Conservation (phyloP, 1,140 invertebrate genomes). For the Harpegnathos saltator region DNA sequence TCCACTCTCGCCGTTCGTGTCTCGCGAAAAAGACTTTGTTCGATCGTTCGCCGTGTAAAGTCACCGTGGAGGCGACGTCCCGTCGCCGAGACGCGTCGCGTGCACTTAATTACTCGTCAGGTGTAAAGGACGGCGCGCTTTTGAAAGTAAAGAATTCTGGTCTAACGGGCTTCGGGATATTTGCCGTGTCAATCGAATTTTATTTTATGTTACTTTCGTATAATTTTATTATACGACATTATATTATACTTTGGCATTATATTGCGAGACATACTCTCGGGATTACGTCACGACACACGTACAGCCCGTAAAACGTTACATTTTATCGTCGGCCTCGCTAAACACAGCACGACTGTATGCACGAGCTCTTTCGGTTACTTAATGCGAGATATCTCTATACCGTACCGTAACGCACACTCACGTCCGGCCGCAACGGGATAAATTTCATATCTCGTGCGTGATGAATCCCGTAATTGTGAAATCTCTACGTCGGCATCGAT, state of each 20-base stretch:
- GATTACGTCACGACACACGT: too few relatives aligned
- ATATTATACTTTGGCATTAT: too few relatives aligned
- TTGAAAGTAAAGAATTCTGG: background rate
- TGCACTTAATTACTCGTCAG: too few relatives aligned
- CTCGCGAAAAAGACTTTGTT: background rate
- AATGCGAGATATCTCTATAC: slow-evolving; percentile 2
- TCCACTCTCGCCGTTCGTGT: background rate
- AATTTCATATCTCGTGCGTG: slow-evolving; percentile 42
- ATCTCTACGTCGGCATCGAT: slow-evolving; percentile 35
- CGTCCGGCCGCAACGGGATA: background rate
- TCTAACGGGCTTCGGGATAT: background rate
- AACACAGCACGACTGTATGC: too few relatives aligned
- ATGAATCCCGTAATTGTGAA: slow-evolving; percentile 32
- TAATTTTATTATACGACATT: too few relatives aligned
- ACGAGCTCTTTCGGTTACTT: background rate
- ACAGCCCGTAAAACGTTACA: background rate
- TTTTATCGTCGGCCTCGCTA: background rate
- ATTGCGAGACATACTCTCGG: too few relatives aligned
- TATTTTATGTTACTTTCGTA: too few relatives aligned
- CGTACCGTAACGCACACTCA: slow-evolving; percentile 28
- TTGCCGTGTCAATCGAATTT: background rate
- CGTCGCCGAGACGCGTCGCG: too few relatives aligned
- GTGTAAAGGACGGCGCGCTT: background rate
- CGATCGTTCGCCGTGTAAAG: too few relatives aligned
- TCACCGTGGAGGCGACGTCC: too few relatives aligned